These are phyloP conservation scores for Syngnathus scovelli DNA, from an alignment of 2,113 vertebrate genomes.

Conservation along the genomic window DNA sequence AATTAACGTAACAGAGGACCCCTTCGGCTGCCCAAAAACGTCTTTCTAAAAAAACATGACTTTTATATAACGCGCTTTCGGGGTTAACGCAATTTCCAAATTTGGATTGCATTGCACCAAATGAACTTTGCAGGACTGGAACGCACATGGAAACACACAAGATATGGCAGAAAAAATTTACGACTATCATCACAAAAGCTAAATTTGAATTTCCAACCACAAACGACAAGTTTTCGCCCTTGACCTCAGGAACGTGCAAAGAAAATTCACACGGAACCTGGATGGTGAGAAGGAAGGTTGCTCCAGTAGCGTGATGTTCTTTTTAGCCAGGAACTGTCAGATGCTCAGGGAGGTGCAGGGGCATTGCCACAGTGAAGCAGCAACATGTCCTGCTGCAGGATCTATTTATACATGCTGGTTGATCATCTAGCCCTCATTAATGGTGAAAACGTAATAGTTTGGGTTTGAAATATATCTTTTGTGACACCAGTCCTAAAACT, in stretches of 20 bases:
- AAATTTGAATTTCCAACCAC: neutral
- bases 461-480: too few species aligned
- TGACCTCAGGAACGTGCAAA: neutral
- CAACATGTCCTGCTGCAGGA: neutral
- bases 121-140: conserved; percentile 7
- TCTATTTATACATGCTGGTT: neutral
- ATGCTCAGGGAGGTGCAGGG: neutral
- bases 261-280: neutral
- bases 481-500: neutral
- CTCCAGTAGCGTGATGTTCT: neutral
- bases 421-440: neutral
- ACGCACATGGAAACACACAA: neutral
- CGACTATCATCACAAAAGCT: neutral
- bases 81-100: too few species aligned
- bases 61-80: too few species aligned
- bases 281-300: neutral
- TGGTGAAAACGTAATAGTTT: neutral
- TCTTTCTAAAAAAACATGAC: too few species aligned
- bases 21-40: too few species aligned
- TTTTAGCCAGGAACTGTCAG: neutral
- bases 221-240: neutral
- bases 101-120: conserved; percentile 3
- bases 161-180: neutral
- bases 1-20: too few species aligned
- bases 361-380: too few species aligned